A percentile compares a stretch with the other conserved stretches of the same genome.
phyloP scores from a whole-genome alignment of 2,113 vertebrate species.

The Campylomormyrus numenius region DNA sequence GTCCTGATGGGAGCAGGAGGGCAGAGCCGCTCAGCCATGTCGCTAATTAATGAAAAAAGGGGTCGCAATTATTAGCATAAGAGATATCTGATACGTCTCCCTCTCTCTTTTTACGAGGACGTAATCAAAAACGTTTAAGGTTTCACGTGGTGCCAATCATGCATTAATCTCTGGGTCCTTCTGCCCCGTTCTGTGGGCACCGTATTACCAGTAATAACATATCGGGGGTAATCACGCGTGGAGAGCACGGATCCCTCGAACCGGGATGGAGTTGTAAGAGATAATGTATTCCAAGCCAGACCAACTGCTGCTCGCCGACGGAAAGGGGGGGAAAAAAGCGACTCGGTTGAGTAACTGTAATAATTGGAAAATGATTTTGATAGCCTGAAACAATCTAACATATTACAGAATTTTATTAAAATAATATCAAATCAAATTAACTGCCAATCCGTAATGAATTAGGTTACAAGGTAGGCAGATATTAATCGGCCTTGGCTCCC shows the following conservation, averaged over 20 bases:
- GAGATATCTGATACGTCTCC: slow-evolving; percentile 41
- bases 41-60: slow-evolving; percentile 46
- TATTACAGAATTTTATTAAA: slow-evolving; percentile 99
- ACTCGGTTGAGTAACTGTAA: slow-evolving; percentile 98
- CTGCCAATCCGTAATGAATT: slow-evolving; percentile 99
- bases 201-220: slow-evolving; percentile 67
- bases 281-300: slow-evolving; percentile 93
- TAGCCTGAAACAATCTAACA: slow-evolving; percentile 99
- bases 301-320: slow-evolving; percentile 80
- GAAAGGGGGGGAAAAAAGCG: slow-evolving; percentile 51
- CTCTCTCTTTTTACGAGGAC: slow-evolving; percentile 32
- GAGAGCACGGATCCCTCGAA: slow-evolving; percentile 63
- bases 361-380: slow-evolving; percentile 99
- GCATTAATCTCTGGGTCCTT: slow-evolving; percentile 44
- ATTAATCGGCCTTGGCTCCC: slow-evolving; percentile 94
- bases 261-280: slow-evolving; percentile 81
- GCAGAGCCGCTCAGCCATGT: slow-evolving; percentile 41
- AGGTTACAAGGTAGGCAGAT: slow-evolving; percentile 99
- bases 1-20: slow-evolving; percentile 45
- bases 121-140: slow-evolving; percentile 55
- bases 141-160: slow-evolving; percentile 56
- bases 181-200: slow-evolving; percentile 50
- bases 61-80: slow-evolving; percentile 30
- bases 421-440: slow-evolving; percentile 99
- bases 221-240: slow-evolving; percentile 80